phyloP scores from a whole-genome alignment of 37 sponge, comb jelly and placozoan species.

The Beroe forskalii region DNA sequence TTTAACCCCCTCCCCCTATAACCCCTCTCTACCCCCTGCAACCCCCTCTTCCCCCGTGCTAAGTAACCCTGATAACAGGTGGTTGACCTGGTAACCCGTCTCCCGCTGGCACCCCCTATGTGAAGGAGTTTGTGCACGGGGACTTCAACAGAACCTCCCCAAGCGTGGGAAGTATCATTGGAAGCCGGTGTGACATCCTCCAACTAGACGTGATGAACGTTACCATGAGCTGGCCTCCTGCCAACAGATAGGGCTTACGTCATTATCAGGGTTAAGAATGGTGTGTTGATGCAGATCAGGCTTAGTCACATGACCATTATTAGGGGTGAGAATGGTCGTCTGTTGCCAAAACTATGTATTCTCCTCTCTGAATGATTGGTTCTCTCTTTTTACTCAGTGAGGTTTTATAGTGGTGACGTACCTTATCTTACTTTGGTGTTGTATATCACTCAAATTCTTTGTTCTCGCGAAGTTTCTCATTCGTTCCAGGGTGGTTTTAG shows the following conservation, averaged over 20 bases:
- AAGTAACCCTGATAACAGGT: neutral
- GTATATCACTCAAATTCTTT: too few species aligned
- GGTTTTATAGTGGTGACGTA: too few species aligned
- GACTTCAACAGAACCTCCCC: conserved; percentile 94
- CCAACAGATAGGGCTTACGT: neutral
- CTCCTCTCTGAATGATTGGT: too few species aligned
- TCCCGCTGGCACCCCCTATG: conserved; percentile 72
- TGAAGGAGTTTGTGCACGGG: conserved; percentile 99
- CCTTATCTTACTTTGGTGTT: too few species aligned
- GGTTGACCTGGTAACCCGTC: neutral
- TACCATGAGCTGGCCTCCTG: conserved; percentile 35
- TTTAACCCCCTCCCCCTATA: neutral
- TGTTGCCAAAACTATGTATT: too few species aligned
- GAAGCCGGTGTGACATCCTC: conserved; percentile 76
- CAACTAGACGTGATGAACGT: conserved; percentile 78
- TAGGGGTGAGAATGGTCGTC: too few species aligned
- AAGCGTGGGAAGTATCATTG: conserved; percentile 75
- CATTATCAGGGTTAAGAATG: too few species aligned
- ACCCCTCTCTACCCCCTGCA: neutral
- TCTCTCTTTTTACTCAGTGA: too few species aligned
- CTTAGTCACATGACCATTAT: too few species aligned
- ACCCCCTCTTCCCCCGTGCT: neutral
- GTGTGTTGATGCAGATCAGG: too few species aligned
- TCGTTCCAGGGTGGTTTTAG: too few species aligned
- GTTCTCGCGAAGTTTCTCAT: too few species aligned